Conservation (phyloP, 2,113 vertebrate species). For the Ceyx melanurus region DNA sequence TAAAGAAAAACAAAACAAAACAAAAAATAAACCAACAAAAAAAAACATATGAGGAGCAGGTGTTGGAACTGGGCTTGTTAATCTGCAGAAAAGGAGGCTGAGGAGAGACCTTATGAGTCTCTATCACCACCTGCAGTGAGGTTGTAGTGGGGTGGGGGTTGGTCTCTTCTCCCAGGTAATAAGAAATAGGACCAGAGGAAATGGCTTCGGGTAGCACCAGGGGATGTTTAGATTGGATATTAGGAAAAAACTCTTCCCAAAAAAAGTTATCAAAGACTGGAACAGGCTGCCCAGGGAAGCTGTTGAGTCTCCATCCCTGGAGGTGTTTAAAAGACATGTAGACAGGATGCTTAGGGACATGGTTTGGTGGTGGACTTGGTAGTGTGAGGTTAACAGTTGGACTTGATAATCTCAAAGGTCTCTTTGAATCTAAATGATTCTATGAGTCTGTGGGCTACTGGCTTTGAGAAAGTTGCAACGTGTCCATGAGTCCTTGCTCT, state of each 20-base stretch:
- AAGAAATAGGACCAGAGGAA: background rate
- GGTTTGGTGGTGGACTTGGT: background rate
- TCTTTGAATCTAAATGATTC: background rate
- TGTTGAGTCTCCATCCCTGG: background rate
- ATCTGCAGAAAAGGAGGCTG: background rate
- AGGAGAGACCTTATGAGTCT: rapidly evolving
- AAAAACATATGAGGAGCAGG: background rate
- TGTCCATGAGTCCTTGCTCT: background rate
- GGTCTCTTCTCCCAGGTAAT: background rate
- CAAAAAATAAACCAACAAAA: no score
- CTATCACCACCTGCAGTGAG: background rate
- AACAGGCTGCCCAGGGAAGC: background rate
- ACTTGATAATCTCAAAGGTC: background rate
- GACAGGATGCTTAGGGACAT: rapidly evolving
- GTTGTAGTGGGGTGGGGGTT: rapidly evolving
- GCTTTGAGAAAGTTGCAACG: background rate
- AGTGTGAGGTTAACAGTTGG: background rate
- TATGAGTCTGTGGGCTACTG: background rate
- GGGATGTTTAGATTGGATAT: background rate
- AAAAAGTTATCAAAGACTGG: background rate
- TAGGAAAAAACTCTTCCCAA: background rate
- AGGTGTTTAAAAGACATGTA: background rate
- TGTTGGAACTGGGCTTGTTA: background rate
- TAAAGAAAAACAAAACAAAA: background rate
- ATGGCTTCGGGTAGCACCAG: rapidly evolving